phyloP scores from a whole-genome alignment of 2,888 invertebrate genomes.

The Temnothorax unifasciatus region DNA sequence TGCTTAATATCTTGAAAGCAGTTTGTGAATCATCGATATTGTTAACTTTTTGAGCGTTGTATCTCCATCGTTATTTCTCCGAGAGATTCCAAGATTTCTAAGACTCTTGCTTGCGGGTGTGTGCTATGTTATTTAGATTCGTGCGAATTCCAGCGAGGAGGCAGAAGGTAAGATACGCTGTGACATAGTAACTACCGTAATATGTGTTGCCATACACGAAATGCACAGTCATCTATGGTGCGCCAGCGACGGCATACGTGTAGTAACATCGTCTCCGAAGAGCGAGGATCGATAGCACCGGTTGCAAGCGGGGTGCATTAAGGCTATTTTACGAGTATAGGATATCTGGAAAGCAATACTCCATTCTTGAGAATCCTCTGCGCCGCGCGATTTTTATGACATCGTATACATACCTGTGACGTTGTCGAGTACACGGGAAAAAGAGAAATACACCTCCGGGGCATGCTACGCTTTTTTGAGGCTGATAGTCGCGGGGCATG shows the following conservation, averaged over 20 bases:
- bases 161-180: constrained; percentile 36
- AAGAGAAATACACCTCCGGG: constrained; percentile 68
- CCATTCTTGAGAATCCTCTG: constrained; percentile 77
- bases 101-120: background rate
- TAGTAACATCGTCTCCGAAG: constrained; percentile 55
- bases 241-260: constrained; percentile 21
- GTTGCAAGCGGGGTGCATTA: constrained; percentile 74
- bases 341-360: constrained; percentile 79
- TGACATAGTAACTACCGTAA: constrained; percentile 36
- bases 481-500: constrained; percentile 43
- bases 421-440: constrained; percentile 66
- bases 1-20: background rate
- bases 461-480: constrained; percentile 69
- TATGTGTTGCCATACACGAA: constrained; percentile 40
- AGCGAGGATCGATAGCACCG: constrained; percentile 73
- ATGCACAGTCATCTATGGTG: constrained; percentile 47
- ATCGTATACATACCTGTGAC: constrained; percentile 71
- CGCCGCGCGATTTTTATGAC: constrained; percentile 72
- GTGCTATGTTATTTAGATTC: constrained; percentile 33
- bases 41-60: background rate
- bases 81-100: background rate
- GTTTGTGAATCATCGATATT: background rate
- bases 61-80: background rate
- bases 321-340: constrained; percentile 79
- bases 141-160: constrained; percentile 6